phyloP scores from a whole-genome alignment of 1,140 invertebrate species.

The Heliconius melpomene region DNA sequence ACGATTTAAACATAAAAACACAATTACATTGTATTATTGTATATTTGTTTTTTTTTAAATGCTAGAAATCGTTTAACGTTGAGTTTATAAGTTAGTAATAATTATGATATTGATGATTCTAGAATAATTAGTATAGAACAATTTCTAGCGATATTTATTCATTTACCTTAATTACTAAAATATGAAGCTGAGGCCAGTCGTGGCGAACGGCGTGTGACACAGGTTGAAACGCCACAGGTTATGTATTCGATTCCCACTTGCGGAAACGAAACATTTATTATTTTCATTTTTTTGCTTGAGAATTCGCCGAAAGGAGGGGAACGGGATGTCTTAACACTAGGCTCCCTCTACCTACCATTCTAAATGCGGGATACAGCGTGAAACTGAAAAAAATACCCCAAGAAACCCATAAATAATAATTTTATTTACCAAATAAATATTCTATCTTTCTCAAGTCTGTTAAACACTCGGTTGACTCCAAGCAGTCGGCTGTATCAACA shows the following conservation, averaged over 20 bases:
- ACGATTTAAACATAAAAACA: conserved; percentile 5
- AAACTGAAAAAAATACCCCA: no score
- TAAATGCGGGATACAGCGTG: no score
- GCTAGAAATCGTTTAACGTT: neutral
- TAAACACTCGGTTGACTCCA: neutral
- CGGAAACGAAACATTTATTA: neutral
- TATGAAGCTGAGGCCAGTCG: no score
- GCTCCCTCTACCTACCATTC: neutral
- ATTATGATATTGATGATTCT: no score
- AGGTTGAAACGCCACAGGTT: neutral
- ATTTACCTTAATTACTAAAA: no score
- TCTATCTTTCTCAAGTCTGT: neutral
- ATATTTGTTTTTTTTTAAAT: neutral
- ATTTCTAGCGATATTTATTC: no score
- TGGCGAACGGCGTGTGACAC: no score
- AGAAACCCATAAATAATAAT: no score
- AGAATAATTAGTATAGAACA: no score
- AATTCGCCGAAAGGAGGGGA: neutral
- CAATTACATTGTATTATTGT: neutral
- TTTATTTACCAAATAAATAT: neutral
- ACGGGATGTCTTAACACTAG: neutral
- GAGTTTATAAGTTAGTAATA: neutral
- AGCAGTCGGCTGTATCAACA: conserved; percentile 12
- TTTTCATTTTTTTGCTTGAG: neutral
- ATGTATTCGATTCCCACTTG: neutral